phyloP scores from a whole-genome alignment of 2,113 vertebrate genomes.

The Pelmatolapia mariae region DNA sequence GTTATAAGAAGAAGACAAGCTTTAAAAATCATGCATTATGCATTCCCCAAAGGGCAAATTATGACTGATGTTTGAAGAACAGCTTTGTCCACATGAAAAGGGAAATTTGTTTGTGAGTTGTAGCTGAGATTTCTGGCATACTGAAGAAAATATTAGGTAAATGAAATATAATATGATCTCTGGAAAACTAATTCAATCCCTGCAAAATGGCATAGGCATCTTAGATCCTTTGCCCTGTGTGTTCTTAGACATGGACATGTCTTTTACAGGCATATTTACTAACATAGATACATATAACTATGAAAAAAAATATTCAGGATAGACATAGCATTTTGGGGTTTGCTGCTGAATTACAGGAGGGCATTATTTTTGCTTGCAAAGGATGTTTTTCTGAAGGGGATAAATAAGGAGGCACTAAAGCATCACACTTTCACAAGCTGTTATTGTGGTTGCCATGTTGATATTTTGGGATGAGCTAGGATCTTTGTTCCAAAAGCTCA shows the following conservation, averaged over 20 bases:
- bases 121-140: neutral
- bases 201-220: neutral
- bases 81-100: neutral
- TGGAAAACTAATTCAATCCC: neutral
- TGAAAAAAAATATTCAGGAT: neutral
- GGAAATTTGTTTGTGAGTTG: neutral
- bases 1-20: neutral
- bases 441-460: neutral
- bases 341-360: neutral
- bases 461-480: neutral
- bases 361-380: neutral
- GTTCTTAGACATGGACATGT: neutral
- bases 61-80: neutral
- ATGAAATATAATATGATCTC: neutral
- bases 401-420: neutral
- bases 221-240: accelerated
- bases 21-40: neutral
- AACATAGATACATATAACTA: neutral
- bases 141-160: neutral
- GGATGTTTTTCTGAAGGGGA: neutral
- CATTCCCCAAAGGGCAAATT: neutral
- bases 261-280: neutral
- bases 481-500: neutral
- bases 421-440: neutral
- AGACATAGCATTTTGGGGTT: neutral